Base-by-base conservation (phyloP, 2,888 invertebrate species). In the Flexamia atlantica region DNA sequence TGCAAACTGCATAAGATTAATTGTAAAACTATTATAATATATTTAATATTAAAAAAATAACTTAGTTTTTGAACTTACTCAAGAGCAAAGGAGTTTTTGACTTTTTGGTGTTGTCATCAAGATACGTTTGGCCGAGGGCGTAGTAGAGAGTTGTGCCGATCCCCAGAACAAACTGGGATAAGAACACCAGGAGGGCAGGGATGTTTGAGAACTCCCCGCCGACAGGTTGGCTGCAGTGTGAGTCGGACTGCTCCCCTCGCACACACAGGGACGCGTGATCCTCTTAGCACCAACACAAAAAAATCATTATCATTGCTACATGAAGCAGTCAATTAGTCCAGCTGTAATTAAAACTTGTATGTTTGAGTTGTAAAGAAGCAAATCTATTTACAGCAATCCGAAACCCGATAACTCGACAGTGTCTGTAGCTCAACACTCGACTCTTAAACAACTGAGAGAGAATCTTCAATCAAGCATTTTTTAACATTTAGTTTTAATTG, bases 101-200 rank as follows among this genome's bases (percentile, higher is more conserved):
- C 88, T 94, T 93, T 88, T 93, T 92, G 0, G 94, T 92, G 87
- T 94, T 94, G 87, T 95, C 95, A 88, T 95, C 95, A 87, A 94
- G 89, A 88, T 94, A 95, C 0, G 94, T 93, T 88, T 94, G 93
- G 0, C 94, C 94, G 60, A 95, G 89, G 0, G 93, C 92, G 88
- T 92, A 94, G 89, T 94, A 94, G 40, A 94, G 89, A 0, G 94
- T 93, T 85, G 93, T 93, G 17, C 94, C 94, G 83, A 94, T 92
- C 17, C 94, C 94, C 72, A 94, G 92, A 68, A 95, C 92, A 88
- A 94, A 94, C 89, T 94, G 94, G 0, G 94, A 94, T 60, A 94
- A 87, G 87, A 94, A 93, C 84, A 95, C 92, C 50, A 94, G 89
- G 9, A 93, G 88, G 57, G 93, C 89, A 0, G 94, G 93, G 28